A percentile compares a stretch with the other conserved stretches of the same genome.
These are phyloP conservation scores for Orthonyx spaldingii DNA, from an alignment of 2,113 vertebrate species.

Conservation along the genomic window DNA sequence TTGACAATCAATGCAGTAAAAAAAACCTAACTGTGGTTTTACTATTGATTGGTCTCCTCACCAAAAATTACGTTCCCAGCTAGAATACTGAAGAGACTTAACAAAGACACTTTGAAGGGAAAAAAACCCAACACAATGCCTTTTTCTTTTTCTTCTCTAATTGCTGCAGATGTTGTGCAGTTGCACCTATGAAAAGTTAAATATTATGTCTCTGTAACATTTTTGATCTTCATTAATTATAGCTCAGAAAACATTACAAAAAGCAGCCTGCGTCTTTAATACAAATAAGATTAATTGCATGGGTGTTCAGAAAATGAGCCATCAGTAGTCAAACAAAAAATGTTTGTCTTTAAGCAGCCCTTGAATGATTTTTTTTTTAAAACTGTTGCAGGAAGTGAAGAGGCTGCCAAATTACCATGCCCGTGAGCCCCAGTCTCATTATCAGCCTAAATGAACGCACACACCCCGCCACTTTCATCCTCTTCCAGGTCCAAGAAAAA, in stretches of 20 bases:
- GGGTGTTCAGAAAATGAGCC: slow-evolving; percentile 80
- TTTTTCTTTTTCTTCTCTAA: slow-evolving; percentile 48
- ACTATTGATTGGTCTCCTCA: neutral
- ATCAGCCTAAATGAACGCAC: slow-evolving; percentile 82
- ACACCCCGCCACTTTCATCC: slow-evolving; percentile 81
- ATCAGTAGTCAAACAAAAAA: slow-evolving; percentile 77
- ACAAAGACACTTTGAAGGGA: neutral
- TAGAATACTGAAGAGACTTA: neutral
- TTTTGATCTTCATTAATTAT: slow-evolving; percentile 88
- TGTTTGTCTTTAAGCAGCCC: slow-evolving; percentile 78
- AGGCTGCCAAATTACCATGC: slow-evolving; percentile 82
- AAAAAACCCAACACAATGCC: slow-evolving; percentile 5
- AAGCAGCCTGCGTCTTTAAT: slow-evolving; percentile 76
- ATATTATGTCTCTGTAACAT: slow-evolving; percentile 71
- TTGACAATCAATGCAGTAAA: neutral
- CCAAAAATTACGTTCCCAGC: neutral
- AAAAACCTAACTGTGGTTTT: neutral
- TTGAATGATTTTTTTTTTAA: slow-evolving; percentile 62
- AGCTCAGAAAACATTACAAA: slow-evolving; percentile 69
- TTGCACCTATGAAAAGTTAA: slow-evolving; percentile 66
- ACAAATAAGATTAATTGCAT: slow-evolving; percentile 81
- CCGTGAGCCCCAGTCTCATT: slow-evolving; percentile 83
- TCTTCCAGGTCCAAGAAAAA: slow-evolving; percentile 76
- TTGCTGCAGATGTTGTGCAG: slow-evolving; percentile 65
- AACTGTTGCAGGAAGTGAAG: slow-evolving; percentile 86